These are phyloP conservation scores for Nesogale talazaci DNA, from an alignment of 2,113 vertebrate genomes.

Conservation along the genomic window DNA sequence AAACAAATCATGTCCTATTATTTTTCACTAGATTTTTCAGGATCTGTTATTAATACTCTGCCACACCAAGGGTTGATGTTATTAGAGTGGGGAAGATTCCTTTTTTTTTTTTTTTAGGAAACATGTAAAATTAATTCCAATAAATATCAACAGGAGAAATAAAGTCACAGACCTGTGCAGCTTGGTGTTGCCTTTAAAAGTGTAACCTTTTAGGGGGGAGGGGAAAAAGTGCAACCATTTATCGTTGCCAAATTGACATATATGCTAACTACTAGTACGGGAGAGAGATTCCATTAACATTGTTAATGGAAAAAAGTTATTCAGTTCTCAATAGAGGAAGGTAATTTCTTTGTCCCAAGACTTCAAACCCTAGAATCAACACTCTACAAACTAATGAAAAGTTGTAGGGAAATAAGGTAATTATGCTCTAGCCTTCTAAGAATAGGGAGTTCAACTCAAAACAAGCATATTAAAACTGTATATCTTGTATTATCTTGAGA, in stretches of 20 bases:
- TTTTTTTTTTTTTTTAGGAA: not conserved
- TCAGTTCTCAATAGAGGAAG: conserved; percentile 1
- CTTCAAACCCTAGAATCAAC: conserved; percentile 24
- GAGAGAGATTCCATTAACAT: conserved; percentile 15
- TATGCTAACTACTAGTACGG: not conserved
- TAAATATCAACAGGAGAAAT: conserved; percentile 1
- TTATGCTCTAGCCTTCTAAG: conserved; percentile 14
- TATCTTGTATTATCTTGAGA: conserved; percentile 27
- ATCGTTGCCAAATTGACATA: not conserved
- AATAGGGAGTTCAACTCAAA: conserved; percentile 7
- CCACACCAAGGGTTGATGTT: not conserved
- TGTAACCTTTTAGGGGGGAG: not conserved
- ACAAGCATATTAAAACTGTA: not conserved
- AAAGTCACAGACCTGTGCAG: conserved; percentile 27
- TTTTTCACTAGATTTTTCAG: conserved; percentile 44
- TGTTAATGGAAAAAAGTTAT: conserved; percentile 46
- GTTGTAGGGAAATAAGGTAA: not conserved
- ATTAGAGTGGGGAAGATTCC: conserved; percentile 3
- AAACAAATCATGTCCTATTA: conserved; percentile 36
- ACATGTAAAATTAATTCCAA: conserved; percentile 40
- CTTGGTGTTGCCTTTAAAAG: conserved; percentile 25
- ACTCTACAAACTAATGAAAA: not conserved
- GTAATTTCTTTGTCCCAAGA: conserved; percentile 13
- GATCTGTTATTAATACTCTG: conserved; percentile 16
- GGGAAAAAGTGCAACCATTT: not conserved